These are phyloP conservation scores for Muschampia plurimacula DNA, from an alignment of 2,888 invertebrate genomes.

Conservation along the genomic window DNA sequence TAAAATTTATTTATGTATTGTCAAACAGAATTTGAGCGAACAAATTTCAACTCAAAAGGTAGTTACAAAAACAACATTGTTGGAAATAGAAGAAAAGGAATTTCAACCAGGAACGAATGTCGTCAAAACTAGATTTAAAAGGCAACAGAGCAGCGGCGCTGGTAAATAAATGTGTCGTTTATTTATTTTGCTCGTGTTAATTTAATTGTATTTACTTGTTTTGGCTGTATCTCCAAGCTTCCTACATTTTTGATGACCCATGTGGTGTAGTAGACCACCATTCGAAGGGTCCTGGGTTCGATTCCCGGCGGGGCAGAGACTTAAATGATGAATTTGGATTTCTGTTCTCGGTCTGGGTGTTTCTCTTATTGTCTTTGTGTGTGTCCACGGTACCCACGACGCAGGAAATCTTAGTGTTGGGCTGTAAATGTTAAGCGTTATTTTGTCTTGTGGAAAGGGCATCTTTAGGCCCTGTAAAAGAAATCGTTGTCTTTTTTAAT, in stretches of 20 bases:
- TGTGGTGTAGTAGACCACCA: too few relatives aligned
- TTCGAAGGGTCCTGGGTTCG: too few relatives aligned
- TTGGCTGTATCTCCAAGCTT: not conserved
- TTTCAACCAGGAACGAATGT: constrained; percentile 21
- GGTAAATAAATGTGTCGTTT: constrained; percentile 35
- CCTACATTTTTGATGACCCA: not conserved
- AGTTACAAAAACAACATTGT: constrained; percentile 11
- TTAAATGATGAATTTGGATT: too few relatives aligned
- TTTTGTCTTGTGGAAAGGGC: not conserved
- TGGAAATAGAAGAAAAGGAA: constrained; percentile 26
- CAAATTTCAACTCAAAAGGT: not conserved
- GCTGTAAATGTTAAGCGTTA: too few relatives aligned
- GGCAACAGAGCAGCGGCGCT: constrained; percentile 42
- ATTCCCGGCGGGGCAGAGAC: too few relatives aligned
- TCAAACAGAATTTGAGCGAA: not conserved
- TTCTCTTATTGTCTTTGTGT: too few relatives aligned
- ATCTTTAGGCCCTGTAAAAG: not conserved
- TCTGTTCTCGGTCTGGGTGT: too few relatives aligned
- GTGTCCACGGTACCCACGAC: too few relatives aligned
- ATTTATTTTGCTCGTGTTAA: not conserved
- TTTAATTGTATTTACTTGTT: not conserved
- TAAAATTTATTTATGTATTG: not conserved
- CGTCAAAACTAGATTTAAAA: constrained; percentile 43
- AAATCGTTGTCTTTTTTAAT: not conserved
- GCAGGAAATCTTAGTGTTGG: too few relatives aligned